A percentile compares a stretch with the other conserved stretches of the same genome.
Conservation (phyloP, 2,797 vertebrate species). For the Lutjanus argentimaculatus region DNA sequence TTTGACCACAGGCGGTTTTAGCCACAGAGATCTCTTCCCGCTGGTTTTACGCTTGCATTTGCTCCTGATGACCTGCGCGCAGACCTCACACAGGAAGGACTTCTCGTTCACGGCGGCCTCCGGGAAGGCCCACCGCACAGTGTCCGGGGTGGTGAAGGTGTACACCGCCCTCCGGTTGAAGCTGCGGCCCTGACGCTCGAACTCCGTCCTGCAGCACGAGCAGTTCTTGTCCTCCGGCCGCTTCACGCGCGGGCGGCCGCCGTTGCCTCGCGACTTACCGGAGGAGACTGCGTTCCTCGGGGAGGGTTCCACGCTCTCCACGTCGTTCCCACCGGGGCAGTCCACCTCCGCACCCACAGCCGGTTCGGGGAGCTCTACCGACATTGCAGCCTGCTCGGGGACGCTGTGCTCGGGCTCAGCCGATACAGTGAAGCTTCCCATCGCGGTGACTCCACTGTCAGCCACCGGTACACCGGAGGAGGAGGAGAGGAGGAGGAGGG, state of each 20-base stretch:
- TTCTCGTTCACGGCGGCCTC: slow-evolving; percentile 41
- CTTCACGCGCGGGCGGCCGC: background rate
- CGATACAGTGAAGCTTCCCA: background rate
- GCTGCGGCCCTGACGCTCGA: slow-evolving; percentile 74
- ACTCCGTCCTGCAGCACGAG: slow-evolving; percentile 60
- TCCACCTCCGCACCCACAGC: slow-evolving; percentile 72
- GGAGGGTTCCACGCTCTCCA: slow-evolving; percentile 2
- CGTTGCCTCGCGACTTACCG: rapidly evolving
- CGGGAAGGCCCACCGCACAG: slow-evolving; percentile 75
- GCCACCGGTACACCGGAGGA: background rate
- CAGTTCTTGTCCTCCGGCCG: slow-evolving; percentile 69
- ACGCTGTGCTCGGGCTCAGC: background rate
- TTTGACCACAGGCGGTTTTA: slow-evolving; percentile 51
- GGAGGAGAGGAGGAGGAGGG: slow-evolving; percentile 14
- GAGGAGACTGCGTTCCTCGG: rapidly evolving
- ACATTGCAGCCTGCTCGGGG: background rate
- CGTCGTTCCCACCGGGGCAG: slow-evolving; percentile 44
- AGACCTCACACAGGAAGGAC: slow-evolving; percentile 77
- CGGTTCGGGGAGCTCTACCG: slow-evolving; percentile 51
- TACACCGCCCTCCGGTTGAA: slow-evolving; percentile 77
- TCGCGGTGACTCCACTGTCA: background rate
- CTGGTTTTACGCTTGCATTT: slow-evolving; percentile 64
- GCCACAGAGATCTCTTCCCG: slow-evolving; percentile 66
- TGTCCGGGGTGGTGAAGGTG: slow-evolving; percentile 76
- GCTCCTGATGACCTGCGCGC: slow-evolving; percentile 71